Percentiles rank a stretch among this genome's conserved stretches.
Evolutionary conservation across 1,140 invertebrate genomes (phyloP).

Genomic region (Ips nitidus): DNA sequence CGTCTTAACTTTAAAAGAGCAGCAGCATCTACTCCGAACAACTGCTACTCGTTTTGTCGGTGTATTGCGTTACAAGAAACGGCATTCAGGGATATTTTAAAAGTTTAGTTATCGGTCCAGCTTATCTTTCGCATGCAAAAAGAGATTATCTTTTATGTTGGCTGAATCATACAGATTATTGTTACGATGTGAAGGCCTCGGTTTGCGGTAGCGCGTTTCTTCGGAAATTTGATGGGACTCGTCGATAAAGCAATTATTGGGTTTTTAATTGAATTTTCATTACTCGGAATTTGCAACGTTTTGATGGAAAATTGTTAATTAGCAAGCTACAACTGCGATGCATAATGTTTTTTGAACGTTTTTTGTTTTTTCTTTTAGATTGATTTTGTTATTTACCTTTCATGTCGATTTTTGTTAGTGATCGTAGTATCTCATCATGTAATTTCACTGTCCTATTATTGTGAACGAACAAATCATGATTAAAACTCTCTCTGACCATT

Average conservation of each 20-base stretch:
- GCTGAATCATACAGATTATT: background rate
- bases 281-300: background rate
- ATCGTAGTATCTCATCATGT: too few species aligned
- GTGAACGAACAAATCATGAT: too few species aligned
- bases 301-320: too few species aligned
- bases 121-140: slow-evolving; percentile 8
- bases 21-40: background rate
- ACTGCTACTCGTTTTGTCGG: slow-evolving; percentile 14
- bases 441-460: too few species aligned
- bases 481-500: too few species aligned
- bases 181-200: background rate
- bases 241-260: background rate
- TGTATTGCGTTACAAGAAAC: slow-evolving; percentile 24
- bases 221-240: background rate
- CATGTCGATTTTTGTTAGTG: too few species aligned
- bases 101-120: slow-evolving; percentile 6
- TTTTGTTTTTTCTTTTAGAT: too few species aligned
- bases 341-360: too few species aligned
- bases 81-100: slow-evolving; percentile 8
- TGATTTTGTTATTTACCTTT: too few species aligned
- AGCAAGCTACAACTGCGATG: too few species aligned
- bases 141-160: slow-evolving; percentile 9
- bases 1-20: slow-evolving; percentile 15
- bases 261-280: slow-evolving; percentile 1
- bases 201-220: background rate